Evolutionary conservation across 2,113 vertebrate genomes (phyloP).

Genomic region (Anguilla rostrata): DNA sequence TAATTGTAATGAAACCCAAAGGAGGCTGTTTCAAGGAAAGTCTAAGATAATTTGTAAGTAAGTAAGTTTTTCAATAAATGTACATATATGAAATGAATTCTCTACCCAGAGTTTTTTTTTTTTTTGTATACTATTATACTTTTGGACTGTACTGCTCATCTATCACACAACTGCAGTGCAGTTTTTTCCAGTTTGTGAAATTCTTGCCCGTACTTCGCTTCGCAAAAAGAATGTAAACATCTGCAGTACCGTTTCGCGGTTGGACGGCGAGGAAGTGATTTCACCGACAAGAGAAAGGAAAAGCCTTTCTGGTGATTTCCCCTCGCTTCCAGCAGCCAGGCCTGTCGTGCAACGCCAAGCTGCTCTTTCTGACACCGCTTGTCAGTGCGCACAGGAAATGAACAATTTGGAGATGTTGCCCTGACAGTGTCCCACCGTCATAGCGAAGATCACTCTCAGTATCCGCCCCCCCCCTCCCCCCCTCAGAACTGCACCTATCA

Average conservation of each 20-base stretch:
- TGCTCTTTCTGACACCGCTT: not conserved
- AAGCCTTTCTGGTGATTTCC: not conserved
- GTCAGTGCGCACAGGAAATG: slow-evolving; percentile 29
- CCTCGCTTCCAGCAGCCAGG: not conserved
- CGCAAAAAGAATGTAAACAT: not conserved
- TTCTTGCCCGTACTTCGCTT: not conserved
- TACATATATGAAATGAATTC: too few species aligned
- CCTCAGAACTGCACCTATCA: slow-evolving; percentile 35
- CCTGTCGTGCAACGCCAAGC: not conserved
- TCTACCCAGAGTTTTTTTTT: not conserved
- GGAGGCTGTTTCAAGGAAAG: too few species aligned
- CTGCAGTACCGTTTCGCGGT: not conserved
- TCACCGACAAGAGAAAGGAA: not conserved
- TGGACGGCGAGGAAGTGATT: not conserved
- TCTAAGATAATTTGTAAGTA: too few species aligned
- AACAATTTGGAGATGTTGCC: slow-evolving; percentile 47
- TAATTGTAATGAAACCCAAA: too few species aligned
- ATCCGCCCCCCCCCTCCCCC: slow-evolving; percentile 23
- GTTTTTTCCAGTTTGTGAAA: not conserved
- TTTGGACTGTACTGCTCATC: too few species aligned
- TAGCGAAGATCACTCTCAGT: slow-evolving; percentile 56
- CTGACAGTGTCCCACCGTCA: slow-evolving; percentile 59
- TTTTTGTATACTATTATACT: too few species aligned
- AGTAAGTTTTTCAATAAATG: too few species aligned
- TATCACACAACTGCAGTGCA: not conserved